phyloP scores from a whole-genome alignment of 2,888 invertebrate species.

The Netelia inedita region DNA sequence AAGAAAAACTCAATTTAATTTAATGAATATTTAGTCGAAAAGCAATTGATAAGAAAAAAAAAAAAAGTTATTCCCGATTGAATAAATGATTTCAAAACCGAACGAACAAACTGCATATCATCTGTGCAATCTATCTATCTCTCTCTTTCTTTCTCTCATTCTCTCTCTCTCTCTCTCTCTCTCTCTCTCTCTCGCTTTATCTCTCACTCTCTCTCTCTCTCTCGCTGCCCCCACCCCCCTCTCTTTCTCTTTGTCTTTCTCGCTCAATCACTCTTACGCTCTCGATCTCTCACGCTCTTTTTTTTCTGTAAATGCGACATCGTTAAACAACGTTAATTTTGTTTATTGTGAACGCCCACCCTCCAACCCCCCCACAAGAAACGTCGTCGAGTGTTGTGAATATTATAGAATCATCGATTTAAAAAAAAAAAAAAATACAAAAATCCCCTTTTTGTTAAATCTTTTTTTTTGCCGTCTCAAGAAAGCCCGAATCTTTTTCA shows the following conservation, averaged over 20 bases:
- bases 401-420: constrained; percentile 31
- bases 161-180: neutral
- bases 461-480: constrained; percentile 55
- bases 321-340: neutral
- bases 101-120: constrained; percentile 68
- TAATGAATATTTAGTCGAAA: constrained; percentile 67
- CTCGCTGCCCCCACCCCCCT: neutral
- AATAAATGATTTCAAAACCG: constrained; percentile 75
- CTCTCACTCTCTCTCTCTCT: constrained; percentile 71
- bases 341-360: neutral
- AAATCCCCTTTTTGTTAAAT: constrained; percentile 48
- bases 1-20: constrained; percentile 50
- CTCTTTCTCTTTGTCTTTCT: neutral
- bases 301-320: constrained; percentile 3
- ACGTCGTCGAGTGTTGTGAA: constrained; percentile 68
- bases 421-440: constrained; percentile 47
- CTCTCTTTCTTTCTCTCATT: constrained; percentile 53
- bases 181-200: neutral
- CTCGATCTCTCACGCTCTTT: constrained; percentile 65
- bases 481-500: constrained; percentile 68
- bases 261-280: constrained; percentile 64
- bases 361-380: constrained; percentile 50
- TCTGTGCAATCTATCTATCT: constrained; percentile 71
- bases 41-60: constrained; percentile 70
- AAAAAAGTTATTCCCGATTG: constrained; percentile 72